Evolutionary conservation across 2,888 invertebrate genomes (phyloP).

Genomic region (Cephus sareptanus): DNA sequence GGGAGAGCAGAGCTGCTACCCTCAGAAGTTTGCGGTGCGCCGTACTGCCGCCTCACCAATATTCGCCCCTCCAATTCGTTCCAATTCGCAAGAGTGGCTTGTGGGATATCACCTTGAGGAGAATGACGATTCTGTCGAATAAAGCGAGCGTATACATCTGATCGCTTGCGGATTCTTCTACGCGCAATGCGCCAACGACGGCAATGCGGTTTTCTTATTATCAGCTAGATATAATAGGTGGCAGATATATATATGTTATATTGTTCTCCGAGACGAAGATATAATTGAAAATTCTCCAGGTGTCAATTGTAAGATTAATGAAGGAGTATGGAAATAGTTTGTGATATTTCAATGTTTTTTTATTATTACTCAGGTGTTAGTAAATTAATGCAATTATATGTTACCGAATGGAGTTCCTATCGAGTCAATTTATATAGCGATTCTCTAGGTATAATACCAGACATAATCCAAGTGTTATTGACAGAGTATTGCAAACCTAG

Average conservation of each 20-base stretch:
- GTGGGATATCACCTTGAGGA: not conserved
- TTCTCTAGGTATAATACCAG: not conserved
- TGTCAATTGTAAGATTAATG: not conserved
- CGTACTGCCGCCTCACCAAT: not conserved
- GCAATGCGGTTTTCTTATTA: not conserved
- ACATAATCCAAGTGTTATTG: not conserved
- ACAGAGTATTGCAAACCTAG: not conserved
- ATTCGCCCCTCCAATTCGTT: not conserved
- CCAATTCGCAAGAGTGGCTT: not conserved
- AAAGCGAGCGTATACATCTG: not conserved
- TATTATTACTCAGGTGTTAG: not conserved
- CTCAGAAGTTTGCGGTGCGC: constrained; percentile 24
- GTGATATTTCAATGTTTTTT: too few relatives aligned
- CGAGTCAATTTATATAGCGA: not conserved
- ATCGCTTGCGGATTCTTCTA: not conserved
- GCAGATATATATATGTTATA: too few relatives aligned
- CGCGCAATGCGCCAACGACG: not conserved
- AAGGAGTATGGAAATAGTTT: not conserved
- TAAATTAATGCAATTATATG: not conserved
- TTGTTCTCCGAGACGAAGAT: too few relatives aligned
- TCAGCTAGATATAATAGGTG: not conserved
- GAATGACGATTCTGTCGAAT: not conserved
- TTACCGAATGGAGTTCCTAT: not conserved
- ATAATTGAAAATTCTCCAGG: too few relatives aligned
- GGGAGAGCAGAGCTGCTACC: constrained; percentile 12